Base-by-base conservation (phyloP, 2,113 vertebrate species). In the Calidris pygmaea region DNA sequence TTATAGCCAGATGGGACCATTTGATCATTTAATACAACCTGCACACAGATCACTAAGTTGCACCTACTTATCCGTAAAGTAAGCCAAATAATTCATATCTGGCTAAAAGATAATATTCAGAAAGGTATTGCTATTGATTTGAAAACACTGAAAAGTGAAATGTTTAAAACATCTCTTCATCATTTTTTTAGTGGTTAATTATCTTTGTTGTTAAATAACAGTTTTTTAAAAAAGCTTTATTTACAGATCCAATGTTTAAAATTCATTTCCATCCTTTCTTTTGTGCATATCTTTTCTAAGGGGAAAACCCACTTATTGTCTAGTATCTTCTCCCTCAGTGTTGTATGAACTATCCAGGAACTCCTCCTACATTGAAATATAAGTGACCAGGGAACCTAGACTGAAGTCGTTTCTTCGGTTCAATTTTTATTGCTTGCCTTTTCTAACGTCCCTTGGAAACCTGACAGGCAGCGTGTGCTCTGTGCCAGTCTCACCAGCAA, bases 271-370 rank as follows among this genome's bases (percentile, higher is more conserved):
- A 15, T 53, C 18, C 16, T 74, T 75, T 12, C 12, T 37, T 50
- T 41, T 41, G 45, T 1, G 0, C 1, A 0, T 45, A 14, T 32
- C 3, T 45, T 55, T 66, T 58, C 23, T 9, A 73, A 45, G 18
- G 4, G 4, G 24, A 89, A 88, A 65, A 53, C 16, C 9, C 19
- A 56, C 2, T 53, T 52, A 65, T 6, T 47, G 15, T 35, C 79
- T 58, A 79, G 34, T 75, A 85, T n/a, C 9, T 48, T 66, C 27
- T 43, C 14, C 30, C 19, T 89, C 45, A 10, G 2, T 37, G 15
- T 43, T 34, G 2, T 23, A 20, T 20, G 34, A 68, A 11, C 78
- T 82, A 68, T 12, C 5, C 19, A 37, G 13, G 47, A 11, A 11
- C 17, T 19, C 30, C 47, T 78, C 48, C 43, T 56, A 15, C 0